Conservation (phyloP, 2,888 invertebrate species). For the Stenurella melanura region DNA sequence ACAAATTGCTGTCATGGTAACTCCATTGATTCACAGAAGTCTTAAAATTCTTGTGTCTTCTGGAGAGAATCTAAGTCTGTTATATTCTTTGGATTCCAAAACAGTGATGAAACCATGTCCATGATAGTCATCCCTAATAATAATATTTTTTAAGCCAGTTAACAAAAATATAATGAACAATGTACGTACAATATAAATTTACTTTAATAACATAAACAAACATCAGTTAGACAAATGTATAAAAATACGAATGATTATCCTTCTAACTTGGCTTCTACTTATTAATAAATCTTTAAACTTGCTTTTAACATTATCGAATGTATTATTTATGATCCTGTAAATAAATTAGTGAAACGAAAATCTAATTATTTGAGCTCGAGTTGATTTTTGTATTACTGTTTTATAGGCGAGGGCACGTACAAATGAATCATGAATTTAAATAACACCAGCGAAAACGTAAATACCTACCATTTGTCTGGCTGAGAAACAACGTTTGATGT, state of each 20-base stretch:
- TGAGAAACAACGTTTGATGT: slow-evolving; percentile 6
- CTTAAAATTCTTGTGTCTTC: no score
- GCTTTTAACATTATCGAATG: not conserved
- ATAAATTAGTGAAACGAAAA: not conserved
- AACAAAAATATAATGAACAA: no score
- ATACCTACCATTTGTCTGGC: not conserved
- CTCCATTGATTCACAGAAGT: no score
- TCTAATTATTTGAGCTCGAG: slow-evolving; percentile 1
- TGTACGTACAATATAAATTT: no score
- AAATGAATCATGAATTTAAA: slow-evolving; percentile 34
- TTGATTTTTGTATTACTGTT: not conserved
- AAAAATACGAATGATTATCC: not conserved
- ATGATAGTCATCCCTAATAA: no score
- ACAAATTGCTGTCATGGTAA: no score
- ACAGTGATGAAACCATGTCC: no score
- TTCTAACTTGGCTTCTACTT: not conserved
- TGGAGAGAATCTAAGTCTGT: no score
- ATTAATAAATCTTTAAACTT: not conserved
- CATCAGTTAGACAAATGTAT: not conserved
- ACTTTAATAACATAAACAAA: not conserved
- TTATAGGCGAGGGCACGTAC: not conserved
- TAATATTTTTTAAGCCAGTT: no score
- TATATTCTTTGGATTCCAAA: no score
- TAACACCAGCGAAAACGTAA: slow-evolving; percentile 17
- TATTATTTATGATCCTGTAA: slow-evolving; percentile 13